Evolutionary conservation across 2,888 invertebrate genomes (phyloP), one percentile per base, ranked within the genome.

Genomic region (Platycnemis pennipes): DNA sequence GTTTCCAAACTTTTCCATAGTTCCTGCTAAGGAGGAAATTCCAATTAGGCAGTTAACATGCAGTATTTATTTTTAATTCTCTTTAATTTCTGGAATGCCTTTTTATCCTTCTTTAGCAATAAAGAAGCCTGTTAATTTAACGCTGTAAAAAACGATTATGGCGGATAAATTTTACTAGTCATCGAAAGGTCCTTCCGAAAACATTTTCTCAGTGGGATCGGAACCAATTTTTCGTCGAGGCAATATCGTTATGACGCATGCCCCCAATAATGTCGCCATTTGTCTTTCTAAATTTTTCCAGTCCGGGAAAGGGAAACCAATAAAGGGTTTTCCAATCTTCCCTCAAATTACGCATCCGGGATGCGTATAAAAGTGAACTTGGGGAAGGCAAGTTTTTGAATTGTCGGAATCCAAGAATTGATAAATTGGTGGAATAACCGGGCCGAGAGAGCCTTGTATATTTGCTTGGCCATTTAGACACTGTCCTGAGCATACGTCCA

Each of bases 321-420:
- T 77, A 77, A 77, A 77, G 77, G 77, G 77, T 37, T 77, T 22
- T 77, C 77, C 77, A 77, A 77, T 77, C 37, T 37, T 26, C 31
- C 77, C 13, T 7, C 77, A 77, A 37, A 77, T 77, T 22, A 37
- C 37, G 37, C 31, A 37, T 77, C 77, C 77, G 37, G 31, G 77
- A 37, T 26, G 13, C 11, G 77, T 77, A n/a, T n/a, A 26, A 3
- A 63, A 16, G 53, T 13, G 63, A 2, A 8, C n/a, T n/a, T 63
- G 7, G 63, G 63, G 63, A 11, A 63, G 26, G 19, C 19, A 2
- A 63, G 2, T 26, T 63, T 63, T 63, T 26, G 37, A 77, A 63
- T 63, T 63, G 22, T 26, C 2, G 26, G 26, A 26, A 63, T 37
- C 37, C 31, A 8, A 77, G 37, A 37, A 77, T 77, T 77, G 77